phyloP scores from a whole-genome alignment of 2,888 invertebrate species.

The Punctoribates punctum region DNA sequence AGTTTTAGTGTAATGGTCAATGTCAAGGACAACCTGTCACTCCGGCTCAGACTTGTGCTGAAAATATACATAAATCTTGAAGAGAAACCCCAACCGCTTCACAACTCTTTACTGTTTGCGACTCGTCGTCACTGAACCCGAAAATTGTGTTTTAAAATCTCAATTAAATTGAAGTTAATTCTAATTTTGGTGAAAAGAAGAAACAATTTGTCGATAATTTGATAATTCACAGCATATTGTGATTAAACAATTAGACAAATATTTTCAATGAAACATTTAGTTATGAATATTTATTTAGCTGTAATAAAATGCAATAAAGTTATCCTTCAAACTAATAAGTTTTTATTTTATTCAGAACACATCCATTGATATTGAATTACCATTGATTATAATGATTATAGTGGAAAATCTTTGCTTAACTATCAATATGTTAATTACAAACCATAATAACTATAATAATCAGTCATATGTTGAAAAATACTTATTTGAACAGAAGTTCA shows the following conservation, averaged over 20 bases:
- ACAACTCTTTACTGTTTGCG: no score
- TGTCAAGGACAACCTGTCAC: constrained; percentile 25
- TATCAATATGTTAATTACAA: constrained; percentile 28
- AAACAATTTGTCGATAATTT: constrained; percentile 22
- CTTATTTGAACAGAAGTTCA: constrained; percentile 12
- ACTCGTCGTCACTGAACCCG: no score
- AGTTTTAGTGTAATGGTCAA: constrained; percentile 24
- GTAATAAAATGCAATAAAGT: not conserved
- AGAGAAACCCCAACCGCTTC: no score
- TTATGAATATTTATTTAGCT: constrained; percentile 13
- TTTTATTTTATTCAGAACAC: no score
- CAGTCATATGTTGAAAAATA: not conserved
- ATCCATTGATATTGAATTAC: not conserved
- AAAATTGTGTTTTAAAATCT: not conserved
- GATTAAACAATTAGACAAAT: no score
- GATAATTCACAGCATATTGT: not conserved
- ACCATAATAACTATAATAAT: constrained; percentile 15
- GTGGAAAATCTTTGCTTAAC: not conserved
- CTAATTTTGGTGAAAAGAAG: not conserved
- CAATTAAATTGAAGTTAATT: not conserved
- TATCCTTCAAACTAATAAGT: not conserved
- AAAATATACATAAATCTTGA: no score
- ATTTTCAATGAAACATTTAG: not conserved
- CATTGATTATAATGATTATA: constrained; percentile 13
- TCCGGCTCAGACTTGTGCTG: not conserved